Base-by-base conservation (phyloP, 2,113 vertebrate species). In the Hyperopisus bebe region DNA sequence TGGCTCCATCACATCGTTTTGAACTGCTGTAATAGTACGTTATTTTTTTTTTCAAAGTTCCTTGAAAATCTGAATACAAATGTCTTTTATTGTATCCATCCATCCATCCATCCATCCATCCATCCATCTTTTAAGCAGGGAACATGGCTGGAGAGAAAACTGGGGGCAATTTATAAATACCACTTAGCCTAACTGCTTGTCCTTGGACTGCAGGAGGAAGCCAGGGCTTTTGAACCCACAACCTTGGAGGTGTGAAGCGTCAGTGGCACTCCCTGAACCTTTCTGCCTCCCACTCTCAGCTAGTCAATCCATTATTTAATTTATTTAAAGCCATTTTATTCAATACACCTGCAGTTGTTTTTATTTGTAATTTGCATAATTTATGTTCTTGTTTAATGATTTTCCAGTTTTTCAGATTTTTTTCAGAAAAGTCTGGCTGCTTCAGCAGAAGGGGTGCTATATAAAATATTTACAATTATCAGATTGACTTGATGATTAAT, bases 341-440 rank as follows among this genome's bases (percentile, higher is more conserved):
- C 7, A 31, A 6, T 80, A 15, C 13, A 42, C 13, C 35, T 42
- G 31, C 21, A 42, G 21, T 47, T 27, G 47, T 86, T 24, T 27
- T 86, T 48, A 86, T 47, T 86, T 86, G 8, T 47, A 50, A 6
- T 48, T 27, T 9, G 10, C 4, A 50, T 86, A 46, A 86, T 48
- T 86, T 47, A 50, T 2, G 24, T 86, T n/a, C 44, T 50, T 19
- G 35, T 80, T 42, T 80, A 80, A 80, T 27, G 27, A 27, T 86
- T 48, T 85, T 44, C 8, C 83, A 86, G n/a, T 86, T 86, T 86
- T 86, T 47, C 44, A 50, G 70, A 50, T 85, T 85, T 47, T 47
- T 50, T 48, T 46, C 44, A 48, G 24, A 85, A 85, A 85, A 48
- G 8, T 27, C 44, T 47, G 83, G 83, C 83, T 31, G 44, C 44